A percentile compares a stretch with the other conserved stretches of the same genome.
Evolutionary conservation across 2,888 invertebrate species (phyloP).

Genomic region (Hipparchia sbordonii): DNA sequence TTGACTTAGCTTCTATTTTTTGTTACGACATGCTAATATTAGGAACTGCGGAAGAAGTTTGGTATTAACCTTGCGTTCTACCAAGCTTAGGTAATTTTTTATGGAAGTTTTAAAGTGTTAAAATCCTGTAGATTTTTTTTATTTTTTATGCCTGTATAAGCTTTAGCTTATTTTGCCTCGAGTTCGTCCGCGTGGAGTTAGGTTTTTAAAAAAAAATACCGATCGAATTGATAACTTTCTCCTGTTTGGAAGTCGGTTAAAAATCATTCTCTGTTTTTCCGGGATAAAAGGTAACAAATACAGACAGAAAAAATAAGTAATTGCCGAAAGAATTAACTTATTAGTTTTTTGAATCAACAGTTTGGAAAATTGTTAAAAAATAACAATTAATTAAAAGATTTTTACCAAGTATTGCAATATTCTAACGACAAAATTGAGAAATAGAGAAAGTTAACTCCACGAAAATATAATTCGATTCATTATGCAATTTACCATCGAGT

Average conservation of each 20-base stretch:
- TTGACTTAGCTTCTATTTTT: too few species aligned
- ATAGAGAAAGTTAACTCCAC: background rate
- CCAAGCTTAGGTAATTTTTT: background rate
- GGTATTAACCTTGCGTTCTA: slow-evolving; percentile 2
- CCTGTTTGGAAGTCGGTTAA: too few species aligned
- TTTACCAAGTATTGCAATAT: background rate
- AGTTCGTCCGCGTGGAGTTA: background rate
- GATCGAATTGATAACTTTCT: too few species aligned
- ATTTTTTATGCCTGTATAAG: background rate
- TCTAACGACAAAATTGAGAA: background rate
- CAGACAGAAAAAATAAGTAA: too few species aligned
- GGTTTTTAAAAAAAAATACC: too few species aligned
- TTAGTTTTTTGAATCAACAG: too few species aligned
- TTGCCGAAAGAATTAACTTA: too few species aligned
- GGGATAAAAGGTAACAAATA: too few species aligned
- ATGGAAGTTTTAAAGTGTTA: background rate
- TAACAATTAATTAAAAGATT: background rate
- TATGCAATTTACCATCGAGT: slow-evolving; percentile 34
- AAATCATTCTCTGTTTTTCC: too few species aligned
- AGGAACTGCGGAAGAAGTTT: slow-evolving; percentile 16
- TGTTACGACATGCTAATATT: slow-evolving; percentile 22
- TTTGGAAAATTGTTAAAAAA: background rate
- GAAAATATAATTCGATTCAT: slow-evolving; percentile 47
- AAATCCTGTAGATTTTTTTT: background rate
- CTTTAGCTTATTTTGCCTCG: background rate